These are phyloP conservation scores for Thaumatotibia leucotreta DNA, from an alignment of 1,140 invertebrate species.

Conservation along the genomic window DNA sequence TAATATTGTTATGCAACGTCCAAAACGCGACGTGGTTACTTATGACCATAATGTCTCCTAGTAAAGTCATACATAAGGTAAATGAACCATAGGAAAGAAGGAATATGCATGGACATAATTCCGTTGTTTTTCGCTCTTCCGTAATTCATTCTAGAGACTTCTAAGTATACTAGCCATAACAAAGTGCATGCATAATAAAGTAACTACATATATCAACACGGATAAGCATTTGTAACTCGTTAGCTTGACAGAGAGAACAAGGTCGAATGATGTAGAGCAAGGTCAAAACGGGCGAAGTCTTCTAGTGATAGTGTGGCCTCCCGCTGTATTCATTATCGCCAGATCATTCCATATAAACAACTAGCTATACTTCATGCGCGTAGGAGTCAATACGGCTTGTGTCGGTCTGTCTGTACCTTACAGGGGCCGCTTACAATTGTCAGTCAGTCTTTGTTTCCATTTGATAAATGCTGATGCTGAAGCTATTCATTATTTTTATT, in stretches of 20 bases:
- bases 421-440: background rate
- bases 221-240: conserved; percentile 51
- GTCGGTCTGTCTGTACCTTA: background rate
- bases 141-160: background rate
- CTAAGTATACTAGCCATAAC: background rate
- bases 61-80: too few species aligned
- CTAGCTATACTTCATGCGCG: background rate
- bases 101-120: too few species aligned
- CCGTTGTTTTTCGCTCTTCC: too few species aligned
- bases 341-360: conserved; percentile 31
- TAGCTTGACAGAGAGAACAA: conserved; percentile 54
- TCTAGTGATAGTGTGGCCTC: conserved; percentile 68
- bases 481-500: too few species aligned
- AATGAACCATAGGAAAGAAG: too few species aligned
- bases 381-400: background rate
- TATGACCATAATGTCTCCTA: too few species aligned
- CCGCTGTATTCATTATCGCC: conserved; percentile 61
- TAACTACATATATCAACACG: conserved; percentile 38
- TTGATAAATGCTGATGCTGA: too few species aligned
- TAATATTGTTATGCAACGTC: too few species aligned
- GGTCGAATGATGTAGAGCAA: conserved; percentile 62
- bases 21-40: too few species aligned
- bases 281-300: conserved; percentile 58
- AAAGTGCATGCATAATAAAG: background rate
- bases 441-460: background rate